Percentiles rank a stretch among this genome's conserved stretches.
Conservation (phyloP, 1,140 invertebrate species). For the Drosophila athabasca region DNA sequence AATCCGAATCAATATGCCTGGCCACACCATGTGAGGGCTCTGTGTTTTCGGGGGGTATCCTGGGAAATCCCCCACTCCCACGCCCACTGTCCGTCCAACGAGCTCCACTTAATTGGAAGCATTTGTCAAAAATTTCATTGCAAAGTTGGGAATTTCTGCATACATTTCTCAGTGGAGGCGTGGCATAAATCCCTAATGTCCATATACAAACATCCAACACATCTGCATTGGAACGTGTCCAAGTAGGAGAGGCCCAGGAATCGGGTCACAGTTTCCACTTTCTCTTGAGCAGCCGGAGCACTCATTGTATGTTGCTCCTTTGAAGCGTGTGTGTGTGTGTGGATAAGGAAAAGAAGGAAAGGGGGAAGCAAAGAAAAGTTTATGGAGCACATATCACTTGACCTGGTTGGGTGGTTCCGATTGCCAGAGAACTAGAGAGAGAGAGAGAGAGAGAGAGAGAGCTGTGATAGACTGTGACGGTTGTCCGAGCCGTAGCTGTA, state of each 20-base stretch:
- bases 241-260: constrained; percentile 47
- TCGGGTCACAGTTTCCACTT: constrained; percentile 60
- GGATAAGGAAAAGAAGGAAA: constrained; percentile 10
- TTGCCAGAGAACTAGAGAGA: constrained; percentile 1
- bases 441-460: constrained; percentile 25
- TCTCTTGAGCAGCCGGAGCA: constrained; percentile 40
- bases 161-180: constrained; percentile 19
- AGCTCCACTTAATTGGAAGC: constrained; percentile 41
- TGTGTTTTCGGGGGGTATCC: neutral
- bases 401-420: constrained; percentile 42
- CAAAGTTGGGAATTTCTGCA: constrained; percentile 16
- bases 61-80: constrained; percentile 30
- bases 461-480: constrained; percentile 33
- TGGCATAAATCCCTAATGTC: neutral
- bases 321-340: constrained; percentile 21
- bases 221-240: constrained; percentile 46
- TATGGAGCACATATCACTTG: constrained; percentile 62
- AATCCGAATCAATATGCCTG: constrained; percentile 38
- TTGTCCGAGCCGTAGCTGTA: neutral
- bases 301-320: constrained; percentile 41
- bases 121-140: constrained; percentile 48
- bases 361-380: constrained; percentile 36
- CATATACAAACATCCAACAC: constrained; percentile 2
- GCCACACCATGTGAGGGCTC: constrained; percentile 31
- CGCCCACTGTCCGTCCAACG: neutral